Evolutionary conservation across 2,797 vertebrate genomes (phyloP).

Genomic region (Tarsius wallacei): DNA sequence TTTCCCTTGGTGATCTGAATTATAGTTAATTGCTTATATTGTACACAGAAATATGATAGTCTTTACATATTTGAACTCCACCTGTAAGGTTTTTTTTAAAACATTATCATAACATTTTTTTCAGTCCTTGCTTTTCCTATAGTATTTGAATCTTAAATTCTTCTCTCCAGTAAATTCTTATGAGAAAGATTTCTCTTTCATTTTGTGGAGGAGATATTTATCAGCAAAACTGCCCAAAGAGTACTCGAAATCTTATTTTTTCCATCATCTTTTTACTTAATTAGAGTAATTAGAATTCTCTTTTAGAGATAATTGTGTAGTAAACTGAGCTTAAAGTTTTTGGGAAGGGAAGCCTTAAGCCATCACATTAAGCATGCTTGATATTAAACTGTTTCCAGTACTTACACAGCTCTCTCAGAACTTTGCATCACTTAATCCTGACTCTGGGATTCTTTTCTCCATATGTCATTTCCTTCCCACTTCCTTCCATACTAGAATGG

Average conservation of each 20-base stretch:
- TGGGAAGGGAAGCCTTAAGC: conserved; percentile 49
- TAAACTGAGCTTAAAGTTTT: conserved; percentile 61
- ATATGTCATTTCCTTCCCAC: conserved; percentile 51
- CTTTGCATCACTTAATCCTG: conserved; percentile 62
- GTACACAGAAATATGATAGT: conserved; percentile 64
- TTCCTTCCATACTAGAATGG: conserved; percentile 52
- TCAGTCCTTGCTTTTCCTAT: background rate
- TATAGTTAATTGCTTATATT: conserved; percentile 59
- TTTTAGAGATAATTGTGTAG: conserved; percentile 55
- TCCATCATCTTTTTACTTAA: conserved; percentile 74
- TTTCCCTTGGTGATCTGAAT: conserved; percentile 56
- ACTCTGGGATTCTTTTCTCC: conserved; percentile 59
- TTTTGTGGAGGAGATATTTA: conserved; percentile 65
- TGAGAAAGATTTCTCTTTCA: conserved; percentile 67
- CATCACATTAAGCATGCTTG: conserved; percentile 3
- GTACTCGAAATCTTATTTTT: conserved; percentile 72
- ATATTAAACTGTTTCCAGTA: background rate
- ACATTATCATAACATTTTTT: conserved; percentile 53
- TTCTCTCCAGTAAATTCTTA: conserved; percentile 58
- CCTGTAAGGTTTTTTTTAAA: background rate
- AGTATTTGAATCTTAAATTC: conserved; percentile 75
- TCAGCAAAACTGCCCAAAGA: conserved; percentile 61
- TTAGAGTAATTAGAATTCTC: conserved; percentile 66
- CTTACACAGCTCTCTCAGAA: conserved; percentile 33
- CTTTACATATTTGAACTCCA: conserved; percentile 21